These are phyloP conservation scores for Myodes glareolus DNA, from an alignment of 2,113 vertebrate genomes.

Conservation along the genomic window DNA sequence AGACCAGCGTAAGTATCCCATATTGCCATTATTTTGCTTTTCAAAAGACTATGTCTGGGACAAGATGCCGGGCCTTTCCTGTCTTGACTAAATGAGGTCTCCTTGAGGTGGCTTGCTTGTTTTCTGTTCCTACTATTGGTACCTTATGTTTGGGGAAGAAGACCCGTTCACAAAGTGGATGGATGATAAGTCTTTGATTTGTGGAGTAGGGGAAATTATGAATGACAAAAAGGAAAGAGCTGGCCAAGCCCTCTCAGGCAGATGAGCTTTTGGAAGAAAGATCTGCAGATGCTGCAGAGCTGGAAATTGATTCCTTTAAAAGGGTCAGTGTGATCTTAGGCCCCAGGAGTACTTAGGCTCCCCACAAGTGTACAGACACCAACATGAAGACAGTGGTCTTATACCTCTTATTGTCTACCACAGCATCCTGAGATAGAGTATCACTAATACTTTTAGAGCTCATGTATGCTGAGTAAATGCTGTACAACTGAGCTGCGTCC, in stretches of 20 bases:
- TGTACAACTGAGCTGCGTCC: neutral
- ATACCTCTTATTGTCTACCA: neutral
- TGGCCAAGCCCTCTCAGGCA: neutral
- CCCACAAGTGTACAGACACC: neutral
- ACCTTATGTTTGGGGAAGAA: neutral
- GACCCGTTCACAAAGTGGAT: neutral
- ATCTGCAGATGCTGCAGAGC: neutral
- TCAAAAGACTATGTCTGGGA: neutral
- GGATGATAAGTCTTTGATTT: neutral
- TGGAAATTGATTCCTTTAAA: neutral
- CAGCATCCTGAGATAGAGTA: neutral
- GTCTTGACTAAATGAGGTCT: constrained; percentile 4
- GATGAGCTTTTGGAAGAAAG: neutral
- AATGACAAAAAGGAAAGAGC: neutral
- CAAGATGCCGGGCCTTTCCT: neutral
- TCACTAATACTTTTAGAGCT: neutral
- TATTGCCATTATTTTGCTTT: neutral
- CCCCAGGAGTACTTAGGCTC: neutral
- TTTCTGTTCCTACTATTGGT: neutral
- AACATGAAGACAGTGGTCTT: neutral
- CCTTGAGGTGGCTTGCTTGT: neutral
- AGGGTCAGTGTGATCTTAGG: neutral
- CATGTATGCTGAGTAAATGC: neutral
- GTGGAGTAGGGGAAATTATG: neutral
- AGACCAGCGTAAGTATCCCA: neutral